Conservation (phyloP, 2,797 vertebrate species). For the Sebastes miniatus region DNA sequence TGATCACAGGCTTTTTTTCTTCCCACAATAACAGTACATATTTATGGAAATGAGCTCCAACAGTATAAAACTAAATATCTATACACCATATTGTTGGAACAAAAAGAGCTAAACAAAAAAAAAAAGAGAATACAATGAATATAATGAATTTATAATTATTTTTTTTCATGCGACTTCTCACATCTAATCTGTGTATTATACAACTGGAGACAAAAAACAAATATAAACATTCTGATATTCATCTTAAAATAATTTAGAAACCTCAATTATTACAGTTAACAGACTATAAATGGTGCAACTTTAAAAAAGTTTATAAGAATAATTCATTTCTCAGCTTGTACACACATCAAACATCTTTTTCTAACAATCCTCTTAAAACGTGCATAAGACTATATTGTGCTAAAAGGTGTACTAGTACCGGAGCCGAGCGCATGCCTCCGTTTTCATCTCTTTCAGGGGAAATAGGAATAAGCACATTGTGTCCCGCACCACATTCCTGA, state of each 20-base stretch:
- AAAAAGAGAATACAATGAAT: background rate
- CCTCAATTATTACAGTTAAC: background rate
- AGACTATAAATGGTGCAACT: background rate
- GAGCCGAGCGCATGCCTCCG: constrained; percentile 32
- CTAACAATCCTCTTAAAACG: background rate
- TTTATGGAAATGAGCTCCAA: constrained; percentile 29
- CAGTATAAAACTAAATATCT: background rate
- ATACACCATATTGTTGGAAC: background rate
- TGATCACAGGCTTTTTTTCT: constrained; percentile 10
- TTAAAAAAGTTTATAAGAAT: background rate
- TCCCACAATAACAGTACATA: background rate
- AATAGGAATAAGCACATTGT: constrained; percentile 69
- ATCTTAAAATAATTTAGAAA: background rate
- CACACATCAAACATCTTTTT: background rate
- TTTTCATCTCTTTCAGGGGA: constrained; percentile 67
- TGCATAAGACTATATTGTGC: background rate
- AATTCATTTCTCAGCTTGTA: background rate
- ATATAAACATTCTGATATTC: background rate
- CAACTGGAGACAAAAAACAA: background rate
- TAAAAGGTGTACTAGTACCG: constrained; percentile 17
- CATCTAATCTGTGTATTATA: background rate
- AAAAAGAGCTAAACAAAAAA: background rate
- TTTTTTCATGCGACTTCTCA: background rate
- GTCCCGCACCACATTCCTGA: constrained; percentile 75
- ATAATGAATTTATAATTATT: background rate